phyloP scores from a whole-genome alignment of 1,140 invertebrate genomes.

The Calliopsis andreniformis region DNA sequence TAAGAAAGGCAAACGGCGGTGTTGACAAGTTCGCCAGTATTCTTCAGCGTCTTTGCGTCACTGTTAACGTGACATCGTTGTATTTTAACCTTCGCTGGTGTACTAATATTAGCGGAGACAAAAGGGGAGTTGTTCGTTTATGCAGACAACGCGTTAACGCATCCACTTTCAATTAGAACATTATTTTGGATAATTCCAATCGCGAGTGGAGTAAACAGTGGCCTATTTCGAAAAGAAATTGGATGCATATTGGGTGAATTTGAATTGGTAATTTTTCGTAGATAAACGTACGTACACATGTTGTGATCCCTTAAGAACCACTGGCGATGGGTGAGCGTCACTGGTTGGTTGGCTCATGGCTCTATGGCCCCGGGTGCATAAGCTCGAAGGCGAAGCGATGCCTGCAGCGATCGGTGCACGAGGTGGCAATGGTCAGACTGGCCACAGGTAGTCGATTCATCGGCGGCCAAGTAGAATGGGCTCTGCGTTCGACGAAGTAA shows the following conservation, averaged over 20 bases:
- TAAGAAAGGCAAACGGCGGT: slow-evolving; percentile 14
- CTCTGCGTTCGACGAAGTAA: not conserved
- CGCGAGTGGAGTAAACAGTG: no score
- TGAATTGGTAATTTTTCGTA: no score
- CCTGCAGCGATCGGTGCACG: slow-evolving; percentile 6
- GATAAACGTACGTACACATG: no score
- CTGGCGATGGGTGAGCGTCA: slow-evolving; percentile 3
- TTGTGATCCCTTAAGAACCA: slow-evolving; percentile 29
- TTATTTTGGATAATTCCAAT: no score
- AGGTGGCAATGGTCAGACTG: slow-evolving; percentile 20
- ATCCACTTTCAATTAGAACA: no score
- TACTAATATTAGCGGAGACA: not conserved
- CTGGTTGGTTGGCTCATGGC: no score
- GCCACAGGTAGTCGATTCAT: slow-evolving; percentile 41
- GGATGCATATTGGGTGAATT: no score
- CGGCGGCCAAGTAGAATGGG: slow-evolving; percentile 5
- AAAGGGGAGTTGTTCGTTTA: not conserved
- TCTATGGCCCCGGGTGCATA: not conserved
- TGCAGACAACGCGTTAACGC: not conserved
- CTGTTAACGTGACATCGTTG: not conserved
- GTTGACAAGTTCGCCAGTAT: not conserved
- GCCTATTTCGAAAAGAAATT: no score
- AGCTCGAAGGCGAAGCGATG: not conserved
- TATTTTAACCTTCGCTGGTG: not conserved
- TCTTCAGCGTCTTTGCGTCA: not conserved